These are phyloP conservation scores for Glyphotaelius pellucidus DNA, from an alignment of 2,888 invertebrate species.

Conservation along the genomic window DNA sequence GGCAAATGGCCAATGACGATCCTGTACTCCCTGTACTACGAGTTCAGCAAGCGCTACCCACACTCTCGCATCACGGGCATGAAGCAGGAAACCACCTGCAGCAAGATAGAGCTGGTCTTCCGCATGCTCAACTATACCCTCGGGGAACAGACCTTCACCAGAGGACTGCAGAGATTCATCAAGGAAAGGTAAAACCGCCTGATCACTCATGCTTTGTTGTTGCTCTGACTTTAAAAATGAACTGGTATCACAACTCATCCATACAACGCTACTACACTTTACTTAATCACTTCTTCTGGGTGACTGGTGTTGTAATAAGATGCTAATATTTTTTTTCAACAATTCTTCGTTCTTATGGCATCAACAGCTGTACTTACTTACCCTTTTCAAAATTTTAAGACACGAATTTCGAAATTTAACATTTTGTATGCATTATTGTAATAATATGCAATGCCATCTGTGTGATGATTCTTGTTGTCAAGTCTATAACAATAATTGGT, in stretches of 20 bases:
- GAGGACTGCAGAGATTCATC: constrained; percentile 84
- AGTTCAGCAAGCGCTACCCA: constrained; percentile 87
- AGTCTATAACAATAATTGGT: no score
- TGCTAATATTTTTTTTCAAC: background rate
- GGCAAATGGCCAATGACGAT: constrained; percentile 90
- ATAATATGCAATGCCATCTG: no score
- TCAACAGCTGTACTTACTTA: no score
- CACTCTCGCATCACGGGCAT: constrained; percentile 87
- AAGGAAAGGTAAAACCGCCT: constrained; percentile 75
- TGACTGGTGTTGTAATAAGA: no score
- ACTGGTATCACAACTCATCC: background rate
- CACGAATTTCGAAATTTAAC: no score
- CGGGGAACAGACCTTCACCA: constrained; percentile 85
- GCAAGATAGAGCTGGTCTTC: constrained; percentile 88
- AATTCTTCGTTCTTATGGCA: no score
- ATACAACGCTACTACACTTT: no score
- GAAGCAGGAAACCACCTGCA: constrained; percentile 84
- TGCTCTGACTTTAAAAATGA: background rate
- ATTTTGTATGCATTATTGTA: no score
- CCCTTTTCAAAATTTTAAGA: no score
- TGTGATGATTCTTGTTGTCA: no score
- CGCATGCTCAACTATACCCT: constrained; percentile 93
- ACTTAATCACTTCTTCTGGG: no score
- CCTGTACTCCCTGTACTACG: constrained; percentile 87
- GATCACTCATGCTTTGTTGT: background rate